Conservation (phyloP, 2,113 vertebrate genomes). For the Psophia crepitans region DNA sequence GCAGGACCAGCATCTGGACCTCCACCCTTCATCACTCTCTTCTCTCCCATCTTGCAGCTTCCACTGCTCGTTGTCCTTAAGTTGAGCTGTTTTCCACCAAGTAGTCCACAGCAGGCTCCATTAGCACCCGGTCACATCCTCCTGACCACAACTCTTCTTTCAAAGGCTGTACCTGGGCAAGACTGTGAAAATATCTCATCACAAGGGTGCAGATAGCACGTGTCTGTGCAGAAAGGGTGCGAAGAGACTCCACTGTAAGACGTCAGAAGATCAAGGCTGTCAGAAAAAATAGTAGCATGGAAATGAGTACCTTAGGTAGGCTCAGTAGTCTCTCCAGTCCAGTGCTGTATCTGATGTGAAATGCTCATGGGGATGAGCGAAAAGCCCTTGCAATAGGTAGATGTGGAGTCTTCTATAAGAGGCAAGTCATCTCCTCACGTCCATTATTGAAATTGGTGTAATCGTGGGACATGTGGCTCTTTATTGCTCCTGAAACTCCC, state of each 20-base stretch:
- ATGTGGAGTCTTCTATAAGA: not conserved
- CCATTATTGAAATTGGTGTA: not conserved
- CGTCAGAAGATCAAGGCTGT: not conserved
- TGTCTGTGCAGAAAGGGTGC: not conserved
- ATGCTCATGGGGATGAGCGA: not conserved
- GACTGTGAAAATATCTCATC: not conserved
- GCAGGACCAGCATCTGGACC: not conserved
- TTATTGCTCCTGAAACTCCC: not conserved
- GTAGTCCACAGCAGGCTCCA: not conserved
- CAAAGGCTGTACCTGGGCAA: not conserved
- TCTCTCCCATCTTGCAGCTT: not conserved
- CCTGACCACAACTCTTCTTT: not conserved
- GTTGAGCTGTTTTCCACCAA: not conserved
- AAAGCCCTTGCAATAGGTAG: not conserved
- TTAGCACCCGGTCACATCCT: not conserved
- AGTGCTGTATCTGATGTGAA: not conserved
- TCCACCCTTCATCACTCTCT: not conserved
- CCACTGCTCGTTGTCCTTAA: not conserved
- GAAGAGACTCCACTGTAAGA: not conserved
- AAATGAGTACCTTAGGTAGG: not conserved
- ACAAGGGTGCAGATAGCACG: not conserved
- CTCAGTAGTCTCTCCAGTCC: not conserved
- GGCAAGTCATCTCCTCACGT: not conserved
- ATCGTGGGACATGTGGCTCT: not conserved
- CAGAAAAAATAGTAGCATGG: not conserved